A percentile compares a stretch with the other conserved stretches of the same genome.
Conservation (phyloP, 2,888 invertebrate genomes). For the Eilema griseolum region DNA sequence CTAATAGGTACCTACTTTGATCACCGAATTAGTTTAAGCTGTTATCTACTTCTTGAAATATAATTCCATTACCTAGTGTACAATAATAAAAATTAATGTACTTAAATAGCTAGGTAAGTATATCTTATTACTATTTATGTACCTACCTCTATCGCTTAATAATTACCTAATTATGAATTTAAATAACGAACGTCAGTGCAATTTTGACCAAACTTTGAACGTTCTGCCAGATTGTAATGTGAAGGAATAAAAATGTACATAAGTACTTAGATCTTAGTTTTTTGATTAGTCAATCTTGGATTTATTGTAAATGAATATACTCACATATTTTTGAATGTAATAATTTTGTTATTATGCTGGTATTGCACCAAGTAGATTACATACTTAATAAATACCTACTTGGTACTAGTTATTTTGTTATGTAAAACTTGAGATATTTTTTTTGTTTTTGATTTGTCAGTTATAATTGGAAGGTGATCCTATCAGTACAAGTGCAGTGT, state of each 20-base stretch:
- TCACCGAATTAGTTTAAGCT: neutral
- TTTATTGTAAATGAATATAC: neutral
- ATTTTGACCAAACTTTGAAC: slow-evolving; percentile 13
- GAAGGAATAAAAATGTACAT: neutral
- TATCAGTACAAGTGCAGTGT: too few species aligned
- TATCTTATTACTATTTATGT: neutral
- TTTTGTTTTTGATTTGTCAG: neutral
- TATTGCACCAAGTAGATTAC: neutral
- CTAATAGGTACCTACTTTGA: neutral
- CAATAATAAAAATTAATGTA: neutral
- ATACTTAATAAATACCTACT: neutral
- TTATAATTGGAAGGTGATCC: neutral
- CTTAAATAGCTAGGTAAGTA: neutral
- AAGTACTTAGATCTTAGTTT: neutral
- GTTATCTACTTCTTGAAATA: neutral
- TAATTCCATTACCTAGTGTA: neutral
- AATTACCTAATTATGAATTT: neutral
- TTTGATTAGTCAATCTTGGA: neutral
- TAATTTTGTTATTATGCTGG: neutral
- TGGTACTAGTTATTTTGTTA: neutral
- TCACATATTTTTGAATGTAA: neutral
- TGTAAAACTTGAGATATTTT: neutral
- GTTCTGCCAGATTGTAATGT: neutral
- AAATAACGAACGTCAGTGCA: neutral
- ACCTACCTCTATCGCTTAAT: slow-evolving; percentile 4